phyloP scores from a whole-genome alignment of 2,113 vertebrate species.

The Colinus virginianus region DNA sequence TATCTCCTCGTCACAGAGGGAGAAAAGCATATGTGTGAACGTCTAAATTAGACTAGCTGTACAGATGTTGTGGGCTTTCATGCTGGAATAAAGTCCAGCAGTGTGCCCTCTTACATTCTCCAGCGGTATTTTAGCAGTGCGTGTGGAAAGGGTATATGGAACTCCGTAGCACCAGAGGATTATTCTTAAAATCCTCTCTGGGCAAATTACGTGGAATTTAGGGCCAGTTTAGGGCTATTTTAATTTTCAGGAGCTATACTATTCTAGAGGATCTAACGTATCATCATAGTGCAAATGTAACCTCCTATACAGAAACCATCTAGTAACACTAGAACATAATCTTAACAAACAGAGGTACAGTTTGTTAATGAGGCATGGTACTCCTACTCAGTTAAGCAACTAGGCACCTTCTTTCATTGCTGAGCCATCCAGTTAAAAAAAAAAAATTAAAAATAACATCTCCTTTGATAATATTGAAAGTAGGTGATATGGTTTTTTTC shows the following conservation, averaged over 20 bases:
- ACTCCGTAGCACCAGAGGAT: slow-evolving; percentile 51
- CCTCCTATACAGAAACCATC: slow-evolving; percentile 27
- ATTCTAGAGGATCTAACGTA: slow-evolving; percentile 34
- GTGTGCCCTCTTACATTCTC: background rate
- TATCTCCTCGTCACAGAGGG: background rate
- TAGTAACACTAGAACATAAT: slow-evolving; percentile 36
- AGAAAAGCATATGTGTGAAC: background rate
- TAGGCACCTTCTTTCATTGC: slow-evolving; percentile 1
- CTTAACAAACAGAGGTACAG: slow-evolving; percentile 62
- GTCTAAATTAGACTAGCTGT: background rate
- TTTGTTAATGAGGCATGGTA: slow-evolving; percentile 23
- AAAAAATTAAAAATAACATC: slow-evolving; percentile 44
- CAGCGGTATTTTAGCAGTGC: background rate
- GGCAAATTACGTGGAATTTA: slow-evolving; percentile 10
- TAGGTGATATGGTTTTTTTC: slow-evolving; percentile 36
- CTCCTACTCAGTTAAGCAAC: background rate
- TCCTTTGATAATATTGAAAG: slow-evolving; percentile 65
- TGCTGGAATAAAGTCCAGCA: background rate
- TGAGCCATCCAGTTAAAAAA: background rate
- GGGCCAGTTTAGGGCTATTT: slow-evolving; percentile 3
- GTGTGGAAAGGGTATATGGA: background rate
- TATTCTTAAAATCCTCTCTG: slow-evolving; percentile 20
- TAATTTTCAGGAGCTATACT: slow-evolving; percentile 4
- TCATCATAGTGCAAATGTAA: slow-evolving; percentile 74
- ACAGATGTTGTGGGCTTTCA: background rate